Conservation (phyloP, 2,113 vertebrate genomes). For the Osmerus eperlanus region DNA sequence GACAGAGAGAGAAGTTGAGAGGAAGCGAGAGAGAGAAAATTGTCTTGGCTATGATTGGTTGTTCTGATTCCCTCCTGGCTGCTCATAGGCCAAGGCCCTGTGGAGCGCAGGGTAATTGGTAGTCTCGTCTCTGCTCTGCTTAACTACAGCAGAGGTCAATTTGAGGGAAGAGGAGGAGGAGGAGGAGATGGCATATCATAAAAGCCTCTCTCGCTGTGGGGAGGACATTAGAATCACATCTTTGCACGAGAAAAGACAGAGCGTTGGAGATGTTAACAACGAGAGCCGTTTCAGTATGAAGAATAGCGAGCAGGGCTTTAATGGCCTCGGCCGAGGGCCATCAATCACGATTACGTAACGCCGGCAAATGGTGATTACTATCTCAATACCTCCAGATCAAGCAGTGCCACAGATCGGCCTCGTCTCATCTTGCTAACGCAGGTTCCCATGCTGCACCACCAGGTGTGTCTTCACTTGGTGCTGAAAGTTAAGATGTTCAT, state of each 20-base stretch:
- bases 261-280: background rate
- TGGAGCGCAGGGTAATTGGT: slow-evolving; percentile 13
- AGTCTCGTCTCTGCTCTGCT: background rate
- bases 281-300: slow-evolving; percentile 3
- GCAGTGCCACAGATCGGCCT: too few species aligned
- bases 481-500: too few species aligned
- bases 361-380: too few species aligned
- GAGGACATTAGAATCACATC: background rate
- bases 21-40: background rate
- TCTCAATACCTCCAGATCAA: too few species aligned
- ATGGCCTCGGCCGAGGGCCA: too few species aligned
- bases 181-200: slow-evolving; percentile 17
- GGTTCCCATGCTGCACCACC: too few species aligned
- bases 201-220: background rate
- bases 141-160: slow-evolving; percentile 8
- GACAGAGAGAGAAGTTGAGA: background rate
- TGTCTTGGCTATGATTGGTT: slow-evolving; percentile 4
- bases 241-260: background rate
- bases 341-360: too few species aligned
- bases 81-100: background rate
- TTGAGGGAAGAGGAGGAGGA: slow-evolving; percentile 6
- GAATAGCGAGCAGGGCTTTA: too few species aligned
- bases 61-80: background rate
- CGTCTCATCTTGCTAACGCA: too few species aligned
- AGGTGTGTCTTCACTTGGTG: too few species aligned